Evolutionary conservation across 1,140 invertebrate genomes (phyloP), one percentile per base, ranked within the genome.

Genomic region (Elymnias hypermnestra): DNA sequence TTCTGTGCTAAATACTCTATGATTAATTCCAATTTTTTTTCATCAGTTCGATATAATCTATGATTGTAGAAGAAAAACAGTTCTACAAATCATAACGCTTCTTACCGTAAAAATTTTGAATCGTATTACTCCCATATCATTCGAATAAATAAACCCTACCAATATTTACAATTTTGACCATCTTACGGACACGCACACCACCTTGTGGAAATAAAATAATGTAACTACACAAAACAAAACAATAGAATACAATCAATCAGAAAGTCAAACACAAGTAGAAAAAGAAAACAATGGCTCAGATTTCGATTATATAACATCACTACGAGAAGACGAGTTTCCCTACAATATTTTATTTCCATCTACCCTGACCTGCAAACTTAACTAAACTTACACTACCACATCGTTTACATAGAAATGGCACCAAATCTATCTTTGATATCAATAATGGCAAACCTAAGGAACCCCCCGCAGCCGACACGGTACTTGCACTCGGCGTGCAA

Each of bases 351-450:
- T 70, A 74, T 81, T 81, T 75, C 75, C 72, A 75, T 58, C 74
- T 83, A 85, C 78, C 82, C 82, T 83, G 82, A 82, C 82, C 82
- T 64, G 77, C 78, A 81, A 78, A 81, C 82, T 78, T 85, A 83
- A 75, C 75, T 83, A 72, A 78, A 74, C 82, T 83, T 82, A 83
- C 73, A 26, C 79, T 83, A 85, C 72, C 82, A 57, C 76, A 68
- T 83, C 78, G 73, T 81, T 76, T 81, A 85, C 73, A 81, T 72
- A 76, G 73, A 82, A 82, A 85, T 85, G 82, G 79, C 82, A 85
- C 82, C 82, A 82, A n/a, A 83, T 82, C 82, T 85, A 82, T 85
- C 82, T 85, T 85, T 85, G 82, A 85, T 85, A 83, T 83, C 72
- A 79, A 73, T 67, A 85, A 85, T 85, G 82, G 82, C 82, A 85